phyloP scores from a whole-genome alignment of 2,888 invertebrate genomes.

The Ariolimax columbianus region DNA sequence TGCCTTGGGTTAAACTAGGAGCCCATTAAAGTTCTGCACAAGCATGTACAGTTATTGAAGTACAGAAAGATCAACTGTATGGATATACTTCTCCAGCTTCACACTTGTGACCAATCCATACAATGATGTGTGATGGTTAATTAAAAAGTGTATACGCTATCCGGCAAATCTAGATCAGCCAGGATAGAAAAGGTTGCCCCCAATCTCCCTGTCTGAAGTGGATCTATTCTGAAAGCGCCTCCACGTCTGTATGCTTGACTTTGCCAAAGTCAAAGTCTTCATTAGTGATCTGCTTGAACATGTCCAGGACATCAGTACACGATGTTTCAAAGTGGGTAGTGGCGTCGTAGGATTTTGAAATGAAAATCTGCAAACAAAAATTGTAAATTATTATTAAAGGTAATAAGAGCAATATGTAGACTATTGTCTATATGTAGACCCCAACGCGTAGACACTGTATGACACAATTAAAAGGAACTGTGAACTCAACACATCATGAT shows the following conservation, averaged over 20 bases:
- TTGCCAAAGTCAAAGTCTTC: conserved; percentile 89
- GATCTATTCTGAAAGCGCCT: conserved; percentile 40
- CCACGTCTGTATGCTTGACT: conserved; percentile 54
- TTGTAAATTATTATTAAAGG: not conserved
- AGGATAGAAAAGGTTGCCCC: not conserved
- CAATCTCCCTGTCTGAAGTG: no score
- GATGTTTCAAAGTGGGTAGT: conserved; percentile 99
- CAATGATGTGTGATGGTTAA: not conserved
- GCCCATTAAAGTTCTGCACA: not conserved
- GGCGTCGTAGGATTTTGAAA: conserved; percentile 98
- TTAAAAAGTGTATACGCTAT: not conserved
- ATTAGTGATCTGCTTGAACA: conserved; percentile 96
- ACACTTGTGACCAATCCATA: not conserved
- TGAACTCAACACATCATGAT: no score
- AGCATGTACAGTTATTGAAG: not conserved
- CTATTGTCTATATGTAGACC: no score
- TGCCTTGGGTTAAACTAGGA: not conserved
- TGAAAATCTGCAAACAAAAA: conserved; percentile 89
- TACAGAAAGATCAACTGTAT: not conserved
- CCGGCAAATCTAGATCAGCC: not conserved
- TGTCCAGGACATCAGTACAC: conserved; percentile 97
- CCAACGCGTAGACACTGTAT: no score
- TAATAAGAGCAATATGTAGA: no score
- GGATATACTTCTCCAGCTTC: not conserved
- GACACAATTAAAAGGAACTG: no score